These are phyloP conservation scores for Oscheius sp. DNA, from an alignment of 2,888 invertebrate species.

Conservation along the genomic window DNA sequence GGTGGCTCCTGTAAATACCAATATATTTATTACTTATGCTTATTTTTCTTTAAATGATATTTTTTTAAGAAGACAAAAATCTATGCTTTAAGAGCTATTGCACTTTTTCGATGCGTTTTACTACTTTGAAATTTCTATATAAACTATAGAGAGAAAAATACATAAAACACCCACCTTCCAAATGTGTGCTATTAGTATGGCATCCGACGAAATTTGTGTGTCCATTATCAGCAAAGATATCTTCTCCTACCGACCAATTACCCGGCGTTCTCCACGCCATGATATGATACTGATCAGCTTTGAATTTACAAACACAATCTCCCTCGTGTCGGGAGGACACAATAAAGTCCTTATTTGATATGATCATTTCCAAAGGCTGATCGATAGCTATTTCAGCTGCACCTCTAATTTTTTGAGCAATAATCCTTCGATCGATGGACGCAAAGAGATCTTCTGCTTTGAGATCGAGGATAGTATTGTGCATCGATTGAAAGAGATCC, in stretches of 20 bases:
- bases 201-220: background rate
- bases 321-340: background rate
- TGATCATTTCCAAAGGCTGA: background rate
- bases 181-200: background rate
- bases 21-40: too few species aligned
- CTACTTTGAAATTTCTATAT: too few species aligned
- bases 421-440: background rate
- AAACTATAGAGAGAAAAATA: too few species aligned
- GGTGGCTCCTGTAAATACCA: conserved; percentile 20
- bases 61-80: too few species aligned
- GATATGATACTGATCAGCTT: background rate
- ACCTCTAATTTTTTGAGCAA: conserved; percentile 6
- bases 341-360: background rate
- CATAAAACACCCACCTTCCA: too few species aligned
- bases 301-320: background rate
- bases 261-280: conserved; percentile 11
- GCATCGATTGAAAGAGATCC: conserved; percentile 11
- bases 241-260: background rate
- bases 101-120: too few species aligned
- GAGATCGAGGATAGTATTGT: background rate
- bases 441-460: conserved; percentile 3
- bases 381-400: background rate
- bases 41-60: too few species aligned
- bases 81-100: too few species aligned
- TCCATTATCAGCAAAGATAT: conserved; percentile 8